Conservation (phyloP, 1,140 invertebrate species). For the Ctenoplectra terminalis region DNA sequence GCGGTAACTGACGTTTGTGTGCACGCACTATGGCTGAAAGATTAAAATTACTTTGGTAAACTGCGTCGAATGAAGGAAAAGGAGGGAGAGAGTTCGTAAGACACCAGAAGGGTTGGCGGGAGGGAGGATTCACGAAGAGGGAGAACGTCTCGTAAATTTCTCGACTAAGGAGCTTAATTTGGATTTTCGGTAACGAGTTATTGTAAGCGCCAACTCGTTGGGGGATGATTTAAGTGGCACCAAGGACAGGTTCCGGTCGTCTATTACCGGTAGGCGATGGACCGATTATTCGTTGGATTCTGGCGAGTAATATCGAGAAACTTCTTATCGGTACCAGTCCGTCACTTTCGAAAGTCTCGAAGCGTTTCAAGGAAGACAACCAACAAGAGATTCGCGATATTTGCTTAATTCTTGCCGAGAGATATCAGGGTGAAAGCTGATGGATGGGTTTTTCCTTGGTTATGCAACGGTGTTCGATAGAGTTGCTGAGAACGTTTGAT, state of each 20-base stretch:
- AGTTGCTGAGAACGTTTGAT: no score
- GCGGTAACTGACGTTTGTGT: slow-evolving; percentile 41
- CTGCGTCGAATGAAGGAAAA: slow-evolving; percentile 61
- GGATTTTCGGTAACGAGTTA: slow-evolving; percentile 82
- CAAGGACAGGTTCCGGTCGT: slow-evolving; percentile 67
- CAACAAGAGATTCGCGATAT: no score
- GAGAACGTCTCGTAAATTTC: slow-evolving; percentile 81
- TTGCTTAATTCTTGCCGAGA: no score
- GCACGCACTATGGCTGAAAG: slow-evolving; percentile 69
- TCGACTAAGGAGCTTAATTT: slow-evolving; percentile 83
- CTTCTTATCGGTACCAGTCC: slow-evolving; percentile 54
- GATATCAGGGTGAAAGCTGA: no score
- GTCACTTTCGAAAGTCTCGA: slow-evolving; percentile 33
- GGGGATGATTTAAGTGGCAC: slow-evolving; percentile 71
- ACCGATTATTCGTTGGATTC: slow-evolving; percentile 64
- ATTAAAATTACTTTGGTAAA: slow-evolving; percentile 83
- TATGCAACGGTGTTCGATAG: no score
- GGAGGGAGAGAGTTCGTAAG: slow-evolving; percentile 25
- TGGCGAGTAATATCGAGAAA: no score
- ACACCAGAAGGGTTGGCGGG: slow-evolving; percentile 21
- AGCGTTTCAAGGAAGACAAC: no score
- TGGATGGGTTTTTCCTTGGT: no score
- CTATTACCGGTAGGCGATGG: slow-evolving; percentile 59
- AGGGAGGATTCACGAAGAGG: slow-evolving; percentile 45
- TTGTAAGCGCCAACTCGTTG: slow-evolving; percentile 76